Evolutionary conservation across 2,797 vertebrate species (phyloP), one percentile per base, ranked within the genome.

Genomic region (Rhinoraja longicauda): DNA sequence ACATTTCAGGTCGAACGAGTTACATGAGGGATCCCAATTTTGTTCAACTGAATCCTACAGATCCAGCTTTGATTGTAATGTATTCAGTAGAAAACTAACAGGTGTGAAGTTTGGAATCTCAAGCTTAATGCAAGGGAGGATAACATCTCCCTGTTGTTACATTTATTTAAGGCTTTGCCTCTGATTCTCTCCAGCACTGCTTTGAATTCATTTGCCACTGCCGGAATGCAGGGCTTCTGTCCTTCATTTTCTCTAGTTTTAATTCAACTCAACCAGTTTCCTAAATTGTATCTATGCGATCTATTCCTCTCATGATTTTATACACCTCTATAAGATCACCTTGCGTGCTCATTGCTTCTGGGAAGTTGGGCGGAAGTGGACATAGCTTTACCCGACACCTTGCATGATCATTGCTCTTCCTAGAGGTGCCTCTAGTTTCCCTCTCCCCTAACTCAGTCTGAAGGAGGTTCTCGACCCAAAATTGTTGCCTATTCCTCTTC

Each of bases 21-120:
- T 99, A 99, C 95, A 99, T 99, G 99, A 97, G 97, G 93, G 99
- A 99, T 73, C 98, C 99, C 57, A 98, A 98, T 0, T 99, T 98
- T 95, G 97, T 99, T 75, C 96, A 98, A 93, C 94, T 99, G 94
- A 99, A 99, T 95, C 97, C 97, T 26, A 97, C 94, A 62, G 98
- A 99, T 59, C 97, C 98, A 17, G 96, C 97, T 94, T 98, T 99
- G 1, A 95, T 99, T 94, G 84, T 67, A n/a, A 36, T 21, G 32
- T 17, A 29, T n/a, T 57, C 53, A 88, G 84, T 36, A 21, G 81
- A 84, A 57, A 78, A 29, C 10, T 4, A 29, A 57, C 29, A 29
- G 29, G 32, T 32, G 57, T n/a, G 7, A 64, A 62, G 59, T 73
- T 73, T 73, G 70, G 62, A 57, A 10, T 62, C 13, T 32, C 59